A percentile compares a stretch with the other conserved stretches of the same genome.
Conservation (phyloP, 2,113 vertebrate genomes). For the Malurus alboscapulatus region DNA sequence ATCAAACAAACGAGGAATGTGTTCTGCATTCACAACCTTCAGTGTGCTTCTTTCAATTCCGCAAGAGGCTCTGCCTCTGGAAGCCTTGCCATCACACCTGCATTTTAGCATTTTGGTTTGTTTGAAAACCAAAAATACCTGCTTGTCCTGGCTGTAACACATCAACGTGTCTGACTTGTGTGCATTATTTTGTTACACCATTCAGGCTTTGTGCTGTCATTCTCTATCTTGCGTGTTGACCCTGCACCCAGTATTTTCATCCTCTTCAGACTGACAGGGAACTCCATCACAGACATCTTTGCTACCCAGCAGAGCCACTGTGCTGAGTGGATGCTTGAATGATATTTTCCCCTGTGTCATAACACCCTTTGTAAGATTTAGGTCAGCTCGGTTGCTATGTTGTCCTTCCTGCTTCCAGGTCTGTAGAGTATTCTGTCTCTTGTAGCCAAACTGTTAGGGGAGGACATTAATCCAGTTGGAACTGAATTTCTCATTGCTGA, state of each 20-base stretch:
- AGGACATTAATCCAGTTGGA: background rate
- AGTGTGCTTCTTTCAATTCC: background rate
- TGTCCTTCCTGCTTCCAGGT: background rate
- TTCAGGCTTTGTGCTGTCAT: background rate
- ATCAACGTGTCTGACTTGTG: rapidly evolving
- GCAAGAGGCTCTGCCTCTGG: background rate
- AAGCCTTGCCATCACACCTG: background rate
- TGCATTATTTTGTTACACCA: background rate
- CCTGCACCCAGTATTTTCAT: background rate
- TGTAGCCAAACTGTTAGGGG: background rate
- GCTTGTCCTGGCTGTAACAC: background rate
- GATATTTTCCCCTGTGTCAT: background rate
- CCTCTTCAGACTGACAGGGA: background rate
- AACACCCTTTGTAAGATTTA: background rate
- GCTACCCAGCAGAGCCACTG: background rate
- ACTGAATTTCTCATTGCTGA: background rate
- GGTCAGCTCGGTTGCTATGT: background rate
- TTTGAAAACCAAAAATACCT: background rate
- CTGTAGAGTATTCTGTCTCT: background rate
- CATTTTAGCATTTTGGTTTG: background rate
- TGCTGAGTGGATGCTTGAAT: background rate
- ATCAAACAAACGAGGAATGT: background rate
- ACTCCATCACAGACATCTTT: background rate
- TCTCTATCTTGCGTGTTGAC: background rate
- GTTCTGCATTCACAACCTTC: background rate